A percentile compares a stretch with the other conserved stretches of the same genome.
Conservation (phyloP, 2,797 vertebrate genomes). For the Lindbergichthys nudifrons region DNA sequence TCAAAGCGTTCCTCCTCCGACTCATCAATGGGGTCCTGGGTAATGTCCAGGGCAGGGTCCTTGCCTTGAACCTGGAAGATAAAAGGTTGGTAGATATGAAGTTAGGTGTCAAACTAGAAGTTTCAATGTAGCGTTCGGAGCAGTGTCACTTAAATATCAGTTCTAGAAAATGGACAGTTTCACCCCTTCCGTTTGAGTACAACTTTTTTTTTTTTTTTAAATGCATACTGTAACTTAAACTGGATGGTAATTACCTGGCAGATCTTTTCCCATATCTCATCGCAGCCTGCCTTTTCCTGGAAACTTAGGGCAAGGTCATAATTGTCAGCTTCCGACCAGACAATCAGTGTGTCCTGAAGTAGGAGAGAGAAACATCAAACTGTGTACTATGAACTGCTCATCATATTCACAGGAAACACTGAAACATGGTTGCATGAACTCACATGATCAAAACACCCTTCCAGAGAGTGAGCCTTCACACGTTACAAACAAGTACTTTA, state of each 20-base stretch:
- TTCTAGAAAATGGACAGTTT: neutral
- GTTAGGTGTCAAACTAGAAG: neutral
- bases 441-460: neutral
- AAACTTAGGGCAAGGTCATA: slow-evolving; percentile 99
- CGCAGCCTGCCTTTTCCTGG: slow-evolving; percentile 98
- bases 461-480: neutral
- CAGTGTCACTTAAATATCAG: neutral
- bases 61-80: slow-evolving; percentile 94
- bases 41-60: slow-evolving; percentile 97
- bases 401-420: neutral
- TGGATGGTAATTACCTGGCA: slow-evolving; percentile 89
- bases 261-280: slow-evolving; percentile 99
- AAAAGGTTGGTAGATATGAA: slow-evolving; percentile 3
- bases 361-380: slow-evolving; percentile 13
- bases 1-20: slow-evolving; percentile 98
- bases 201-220: too few species aligned
- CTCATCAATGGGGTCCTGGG: slow-evolving; percentile 97
- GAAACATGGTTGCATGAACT: neutral
- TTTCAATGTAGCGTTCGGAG: neutral
- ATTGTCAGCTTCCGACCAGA: slow-evolving; percentile 99
- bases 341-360: slow-evolving; percentile 96
- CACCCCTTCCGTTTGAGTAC: neutral
- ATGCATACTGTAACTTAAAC: neutral
- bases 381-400: neutral
- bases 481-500: neutral